A percentile compares a stretch with the other conserved stretches of the same genome.
Evolutionary conservation across 2,113 vertebrate genomes (phyloP).

Genomic region (Equus przewalskii): DNA sequence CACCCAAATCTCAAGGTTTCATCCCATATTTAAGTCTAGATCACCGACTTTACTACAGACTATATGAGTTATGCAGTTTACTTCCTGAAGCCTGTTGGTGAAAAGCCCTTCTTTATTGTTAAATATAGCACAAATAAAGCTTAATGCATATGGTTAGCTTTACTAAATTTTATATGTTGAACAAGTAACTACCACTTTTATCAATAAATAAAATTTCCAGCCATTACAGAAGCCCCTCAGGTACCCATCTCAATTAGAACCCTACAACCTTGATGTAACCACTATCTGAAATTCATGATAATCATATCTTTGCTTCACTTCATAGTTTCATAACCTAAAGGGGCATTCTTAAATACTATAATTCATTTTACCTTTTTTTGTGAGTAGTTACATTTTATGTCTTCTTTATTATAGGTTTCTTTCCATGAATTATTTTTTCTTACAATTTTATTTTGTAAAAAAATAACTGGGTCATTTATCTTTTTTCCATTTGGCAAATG

Average conservation of each 20-base stretch:
- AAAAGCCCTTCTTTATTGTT: background rate
- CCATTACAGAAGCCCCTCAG: background rate
- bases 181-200: background rate
- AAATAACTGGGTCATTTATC: background rate
- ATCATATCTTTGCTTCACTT: background rate
- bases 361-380: background rate
- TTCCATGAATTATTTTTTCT: background rate
- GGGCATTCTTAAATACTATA: background rate
- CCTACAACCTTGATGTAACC: background rate
- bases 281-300: background rate
- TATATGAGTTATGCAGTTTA: background rate
- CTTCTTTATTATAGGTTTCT: background rate
- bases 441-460: background rate
- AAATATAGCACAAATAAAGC: background rate
- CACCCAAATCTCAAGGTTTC: background rate
- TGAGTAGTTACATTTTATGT: background rate
- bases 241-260: background rate
- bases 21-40: background rate
- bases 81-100: background rate
- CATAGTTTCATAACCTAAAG: background rate
- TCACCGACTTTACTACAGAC: background rate
- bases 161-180: background rate
- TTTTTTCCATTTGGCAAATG: background rate
- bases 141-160: background rate
- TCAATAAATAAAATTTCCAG: background rate